A percentile compares a stretch with the other conserved stretches of the same genome.
phyloP scores from a whole-genome alignment of 1,140 invertebrate genomes.

The Drosophila parvula region DNA sequence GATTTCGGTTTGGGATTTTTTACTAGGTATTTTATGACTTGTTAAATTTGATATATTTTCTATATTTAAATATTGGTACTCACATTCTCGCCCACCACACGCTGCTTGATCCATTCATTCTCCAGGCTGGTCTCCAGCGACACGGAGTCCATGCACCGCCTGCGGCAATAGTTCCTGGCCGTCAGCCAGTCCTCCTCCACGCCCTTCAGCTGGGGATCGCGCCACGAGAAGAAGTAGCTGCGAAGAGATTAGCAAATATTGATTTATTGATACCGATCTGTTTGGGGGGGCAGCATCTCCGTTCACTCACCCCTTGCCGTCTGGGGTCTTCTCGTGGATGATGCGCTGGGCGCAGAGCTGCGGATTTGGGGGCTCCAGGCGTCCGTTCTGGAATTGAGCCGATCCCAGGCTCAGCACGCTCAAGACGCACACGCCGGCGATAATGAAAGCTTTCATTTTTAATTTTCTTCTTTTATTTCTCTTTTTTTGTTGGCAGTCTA shows the following conservation, averaged over 20 bases:
- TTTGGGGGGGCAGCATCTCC: background rate
- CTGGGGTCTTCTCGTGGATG: slow-evolving; percentile 87
- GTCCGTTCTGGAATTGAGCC: slow-evolving; percentile 88
- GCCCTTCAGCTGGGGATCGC: slow-evolving; percentile 88
- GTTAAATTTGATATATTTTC: background rate
- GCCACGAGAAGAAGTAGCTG: slow-evolving; percentile 94
- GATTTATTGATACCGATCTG: slow-evolving; percentile 1
- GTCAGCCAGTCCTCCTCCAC: slow-evolving; percentile 92
- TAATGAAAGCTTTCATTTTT: slow-evolving; percentile 84
- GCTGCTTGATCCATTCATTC: slow-evolving; percentile 92
- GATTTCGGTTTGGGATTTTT: background rate
- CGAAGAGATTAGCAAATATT: slow-evolving; percentile 1
- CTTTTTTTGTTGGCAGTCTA: slow-evolving; percentile 25
- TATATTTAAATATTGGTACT: slow-evolving; percentile 42
- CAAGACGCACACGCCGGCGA: slow-evolving; percentile 83
- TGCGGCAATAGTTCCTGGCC: slow-evolving; percentile 92
- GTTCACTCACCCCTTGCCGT: slow-evolving; percentile 85
- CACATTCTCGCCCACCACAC: slow-evolving; percentile 90
- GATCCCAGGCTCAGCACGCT: slow-evolving; percentile 85
- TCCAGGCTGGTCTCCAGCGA: slow-evolving; percentile 92
- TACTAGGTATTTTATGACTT: no score
- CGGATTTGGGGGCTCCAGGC: slow-evolving; percentile 90
- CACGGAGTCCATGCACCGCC: slow-evolving; percentile 93
- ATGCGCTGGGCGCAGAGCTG: slow-evolving; percentile 89
- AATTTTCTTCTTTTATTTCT: slow-evolving; percentile 19